Evolutionary conservation across 2,797 vertebrate genomes (phyloP).

Genomic region (Platalea minor): DNA sequence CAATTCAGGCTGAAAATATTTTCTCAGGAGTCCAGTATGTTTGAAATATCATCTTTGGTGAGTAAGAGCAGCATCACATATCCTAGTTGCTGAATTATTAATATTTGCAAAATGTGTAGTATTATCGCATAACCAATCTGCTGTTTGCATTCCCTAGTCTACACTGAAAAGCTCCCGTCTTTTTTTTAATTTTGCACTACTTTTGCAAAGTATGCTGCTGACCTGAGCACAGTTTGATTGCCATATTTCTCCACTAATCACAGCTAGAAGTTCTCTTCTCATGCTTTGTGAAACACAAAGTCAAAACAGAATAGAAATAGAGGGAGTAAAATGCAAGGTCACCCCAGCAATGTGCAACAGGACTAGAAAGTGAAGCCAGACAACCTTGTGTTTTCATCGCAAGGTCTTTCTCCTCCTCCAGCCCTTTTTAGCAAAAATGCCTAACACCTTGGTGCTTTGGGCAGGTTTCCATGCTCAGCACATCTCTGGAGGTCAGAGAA

Average conservation of each 20-base stretch:
- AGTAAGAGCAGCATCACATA: constrained; percentile 27
- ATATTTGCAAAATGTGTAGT: constrained; percentile 6
- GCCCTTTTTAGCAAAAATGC: not conserved
- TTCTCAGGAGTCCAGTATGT: constrained; percentile 49
- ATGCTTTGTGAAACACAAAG: not conserved
- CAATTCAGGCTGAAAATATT: constrained; percentile 50
- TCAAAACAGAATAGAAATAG: not conserved
- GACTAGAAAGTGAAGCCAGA: not conserved
- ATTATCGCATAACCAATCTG: not conserved
- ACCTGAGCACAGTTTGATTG: not conserved
- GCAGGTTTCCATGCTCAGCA: not conserved
- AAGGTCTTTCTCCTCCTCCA: constrained; percentile 21
- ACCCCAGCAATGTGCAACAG: not conserved
- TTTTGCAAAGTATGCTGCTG: not conserved
- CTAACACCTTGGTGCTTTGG: constrained; percentile 16
- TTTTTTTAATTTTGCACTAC: not conserved
- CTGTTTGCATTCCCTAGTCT: not conserved
- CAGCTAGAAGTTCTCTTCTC: not conserved
- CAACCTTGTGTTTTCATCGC: constrained; percentile 1
- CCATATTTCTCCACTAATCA: not conserved
- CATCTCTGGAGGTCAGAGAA: constrained; percentile 32
- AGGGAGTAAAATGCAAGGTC: constrained; percentile 13
- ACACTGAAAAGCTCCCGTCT: not conserved
- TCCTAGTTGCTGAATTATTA: constrained; percentile 22
- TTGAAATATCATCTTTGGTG: constrained; percentile 44